phyloP scores from a whole-genome alignment of 1,140 invertebrate genomes.

The Palaemon carinicauda region DNA sequence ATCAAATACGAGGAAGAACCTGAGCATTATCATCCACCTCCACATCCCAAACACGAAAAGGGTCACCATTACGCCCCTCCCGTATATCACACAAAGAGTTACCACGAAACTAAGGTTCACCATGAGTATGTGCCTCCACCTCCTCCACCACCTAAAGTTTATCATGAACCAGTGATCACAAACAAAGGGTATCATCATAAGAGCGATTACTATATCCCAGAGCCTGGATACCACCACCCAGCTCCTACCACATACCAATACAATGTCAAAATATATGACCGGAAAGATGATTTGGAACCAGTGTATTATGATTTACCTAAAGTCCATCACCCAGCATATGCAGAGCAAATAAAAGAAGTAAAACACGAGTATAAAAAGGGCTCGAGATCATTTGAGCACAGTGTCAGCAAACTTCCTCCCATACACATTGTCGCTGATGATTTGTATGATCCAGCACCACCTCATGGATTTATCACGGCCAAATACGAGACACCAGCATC shows the following conservation, averaged over 20 bases:
- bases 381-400: conserved; percentile 24
- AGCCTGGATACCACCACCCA: background rate
- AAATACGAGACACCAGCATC: conserved; percentile 16
- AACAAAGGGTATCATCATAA: background rate
- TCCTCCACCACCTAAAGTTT: background rate
- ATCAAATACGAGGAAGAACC: background rate
- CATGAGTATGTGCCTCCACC: background rate
- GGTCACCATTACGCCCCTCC: background rate
- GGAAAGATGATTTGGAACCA: conserved; percentile 1
- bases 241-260: background rate
- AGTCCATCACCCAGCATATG: background rate
- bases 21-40: conserved; percentile 2
- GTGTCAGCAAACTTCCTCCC: background rate
- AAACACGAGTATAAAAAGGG: conserved; percentile 38
- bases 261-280: conserved; percentile 7
- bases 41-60: conserved; percentile 10
- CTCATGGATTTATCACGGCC: conserved; percentile 37
- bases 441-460: conserved; percentile 22
- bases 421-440: background rate
- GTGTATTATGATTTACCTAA: background rate
- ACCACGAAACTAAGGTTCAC: background rate
- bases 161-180: background rate
- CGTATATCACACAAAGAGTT: background rate
- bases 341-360: conserved; percentile 16
- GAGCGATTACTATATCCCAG: background rate